Percentiles rank a stretch among this genome's conserved stretches.
Evolutionary conservation across 2,888 invertebrate species (phyloP).

Genomic region (Fragum fragum): DNA sequence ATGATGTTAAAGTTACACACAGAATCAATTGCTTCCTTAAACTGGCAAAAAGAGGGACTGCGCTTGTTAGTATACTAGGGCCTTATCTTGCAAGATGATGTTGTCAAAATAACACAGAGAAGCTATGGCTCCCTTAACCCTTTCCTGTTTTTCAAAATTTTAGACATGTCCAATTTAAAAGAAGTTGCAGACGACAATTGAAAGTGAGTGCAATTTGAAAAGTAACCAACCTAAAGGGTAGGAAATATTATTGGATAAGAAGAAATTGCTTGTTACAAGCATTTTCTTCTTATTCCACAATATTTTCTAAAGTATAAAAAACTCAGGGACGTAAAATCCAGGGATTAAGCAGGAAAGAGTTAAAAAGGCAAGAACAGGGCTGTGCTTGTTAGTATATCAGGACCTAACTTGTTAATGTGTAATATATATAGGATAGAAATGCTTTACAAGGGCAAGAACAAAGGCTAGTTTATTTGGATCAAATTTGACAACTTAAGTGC

Average conservation of each 20-base stretch:
- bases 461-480: too few relatives aligned
- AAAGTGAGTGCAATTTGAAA: slow-evolving; percentile 95
- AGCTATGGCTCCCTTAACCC: neutral
- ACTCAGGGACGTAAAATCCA: too few relatives aligned
- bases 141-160: neutral
- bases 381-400: neutral
- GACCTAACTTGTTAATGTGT: neutral
- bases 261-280: too few relatives aligned
- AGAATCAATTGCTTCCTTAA: neutral
- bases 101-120: neutral
- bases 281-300: too few relatives aligned
- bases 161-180: neutral
- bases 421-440: neutral
- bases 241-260: slow-evolving; percentile 85
- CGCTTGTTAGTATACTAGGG: slow-evolving; percentile 72
- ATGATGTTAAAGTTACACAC: neutral
- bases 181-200: slow-evolving; percentile 95
- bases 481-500: too few relatives aligned
- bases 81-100: neutral
- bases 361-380: too few relatives aligned
- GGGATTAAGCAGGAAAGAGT: too few relatives aligned
- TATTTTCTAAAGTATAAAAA: too few relatives aligned
- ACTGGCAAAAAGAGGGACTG: neutral
- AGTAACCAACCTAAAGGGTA: neutral
- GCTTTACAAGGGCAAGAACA: neutral